Base-by-base conservation (phyloP, 53 echinoderm and acorn worm species). In the Luidia sarsii region DNA sequence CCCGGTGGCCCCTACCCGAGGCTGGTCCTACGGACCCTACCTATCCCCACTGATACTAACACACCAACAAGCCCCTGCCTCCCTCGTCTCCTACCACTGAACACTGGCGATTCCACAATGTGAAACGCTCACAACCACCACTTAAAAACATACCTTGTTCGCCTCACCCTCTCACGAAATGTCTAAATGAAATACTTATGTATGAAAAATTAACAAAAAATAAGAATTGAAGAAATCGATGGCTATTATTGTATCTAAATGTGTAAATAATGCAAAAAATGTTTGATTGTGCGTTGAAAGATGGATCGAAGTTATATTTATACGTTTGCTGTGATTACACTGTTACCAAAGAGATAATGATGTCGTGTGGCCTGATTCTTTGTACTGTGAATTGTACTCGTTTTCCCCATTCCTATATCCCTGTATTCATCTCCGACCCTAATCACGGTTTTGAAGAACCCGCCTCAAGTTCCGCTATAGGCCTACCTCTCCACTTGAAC, bases 241-340 rank as follows among this genome's bases (percentile, higher is more conserved):
- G 57, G 69, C 2, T 43, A 67, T 36, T 54, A 28, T 23, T 83
- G 16, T 43, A 67, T 36, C 56, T 54, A 39, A 41, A 41, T 60
- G 53, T 66, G 57, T 77, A 68, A 67, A 55, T 21, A 9, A 46
- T 71, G 41, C 57, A 79, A 54, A 63, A 53, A 25, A 33, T 66
- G 67, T 84, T 65, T 82, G 68, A 70, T 64, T 85, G 39, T 86
- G 75, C 61, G 61, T 75, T 77, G 46, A 46, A 5, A 48, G 46
- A 77, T 41, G 25, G 33, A 48, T 61, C 30, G 61, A 46, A 16
- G 35, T 28, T 77, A 61, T 61, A 77, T 77, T 77, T 77, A 77
- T 77, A 77, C 31, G 45, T 61, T 77, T 77, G 77, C 77, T 31
- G 77, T 77, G 77, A 45, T 60, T 10, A 25, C 48, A 41, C 23